phyloP scores from a whole-genome alignment of 2,888 invertebrate genomes.

The Gisinianus flammeolus region DNA sequence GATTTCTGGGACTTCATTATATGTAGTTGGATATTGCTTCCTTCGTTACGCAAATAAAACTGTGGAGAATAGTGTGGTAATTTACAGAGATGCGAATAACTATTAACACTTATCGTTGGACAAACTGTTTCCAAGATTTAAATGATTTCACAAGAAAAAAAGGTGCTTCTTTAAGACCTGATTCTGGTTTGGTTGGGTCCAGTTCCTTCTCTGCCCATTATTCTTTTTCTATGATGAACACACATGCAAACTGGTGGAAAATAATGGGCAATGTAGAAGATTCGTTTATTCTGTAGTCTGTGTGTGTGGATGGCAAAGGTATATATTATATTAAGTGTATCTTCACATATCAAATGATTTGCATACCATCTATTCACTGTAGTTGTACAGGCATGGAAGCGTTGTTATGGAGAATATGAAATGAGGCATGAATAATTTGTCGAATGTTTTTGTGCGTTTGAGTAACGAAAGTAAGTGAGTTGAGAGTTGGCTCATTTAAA shows the following conservation, averaged over 20 bases:
- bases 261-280: too few relatives aligned
- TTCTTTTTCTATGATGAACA: not conserved
- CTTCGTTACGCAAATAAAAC: constrained; percentile 30
- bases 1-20: not conserved
- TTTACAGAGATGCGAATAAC: constrained; percentile 8
- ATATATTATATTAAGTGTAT: not conserved
- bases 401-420: constrained; percentile 11
- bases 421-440: constrained; percentile 29
- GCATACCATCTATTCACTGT: too few relatives aligned
- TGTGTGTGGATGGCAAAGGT: not conserved
- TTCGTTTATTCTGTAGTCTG: not conserved
- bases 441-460: constrained; percentile 15
- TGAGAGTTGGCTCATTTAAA: constrained; percentile 1
- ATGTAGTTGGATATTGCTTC: too few relatives aligned
- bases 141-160: constrained; percentile 12
- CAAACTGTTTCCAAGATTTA: not conserved
- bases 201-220: not conserved
- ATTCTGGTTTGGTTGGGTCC: constrained; percentile 25
- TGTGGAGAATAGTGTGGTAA: constrained; percentile 14
- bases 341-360: too few relatives aligned
- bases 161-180: constrained; percentile 4
- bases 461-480: not conserved
- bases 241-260: not conserved
- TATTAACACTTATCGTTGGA: constrained; percentile 18
- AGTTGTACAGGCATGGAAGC: too few relatives aligned